These are phyloP conservation scores for Sebastes wilsoni DNA, from an alignment of 2,797 vertebrate species.

Conservation along the genomic window DNA sequence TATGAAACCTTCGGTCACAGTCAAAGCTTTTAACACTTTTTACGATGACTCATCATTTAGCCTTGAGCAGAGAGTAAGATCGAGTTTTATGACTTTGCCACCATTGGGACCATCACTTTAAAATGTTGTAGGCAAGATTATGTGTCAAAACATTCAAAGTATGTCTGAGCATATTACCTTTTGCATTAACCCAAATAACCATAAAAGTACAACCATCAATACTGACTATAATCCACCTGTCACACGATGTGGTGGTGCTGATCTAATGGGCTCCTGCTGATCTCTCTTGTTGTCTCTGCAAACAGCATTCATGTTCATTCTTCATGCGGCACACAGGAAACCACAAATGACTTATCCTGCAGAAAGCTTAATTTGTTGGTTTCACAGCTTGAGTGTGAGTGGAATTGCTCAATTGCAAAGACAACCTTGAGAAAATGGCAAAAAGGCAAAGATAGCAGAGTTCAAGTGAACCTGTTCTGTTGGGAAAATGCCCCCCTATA, in stretches of 20 bases:
- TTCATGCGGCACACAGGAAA: background rate
- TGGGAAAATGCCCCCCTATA: background rate
- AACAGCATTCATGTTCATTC: background rate
- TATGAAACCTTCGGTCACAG: constrained; percentile 10
- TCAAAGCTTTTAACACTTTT: constrained; percentile 9
- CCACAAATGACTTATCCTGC: background rate
- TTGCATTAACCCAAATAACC: constrained; percentile 32
- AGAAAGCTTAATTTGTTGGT: background rate
- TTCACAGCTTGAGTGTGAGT: background rate
- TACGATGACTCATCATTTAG: constrained; percentile 43
- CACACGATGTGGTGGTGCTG: background rate
- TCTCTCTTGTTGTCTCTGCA: constrained; percentile 1
- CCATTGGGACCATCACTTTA: constrained; percentile 23
- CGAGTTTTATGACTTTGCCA: constrained; percentile 39
- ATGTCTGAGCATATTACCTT: constrained; percentile 15
- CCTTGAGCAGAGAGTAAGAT: constrained; percentile 27
- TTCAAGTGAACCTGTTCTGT: background rate
- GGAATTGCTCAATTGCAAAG: background rate
- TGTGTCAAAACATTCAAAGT: constrained; percentile 25
- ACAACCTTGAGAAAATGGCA: background rate
- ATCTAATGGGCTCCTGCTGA: background rate
- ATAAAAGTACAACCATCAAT: constrained; percentile 15
- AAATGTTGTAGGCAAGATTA: constrained; percentile 18
- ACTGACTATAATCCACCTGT: background rate
- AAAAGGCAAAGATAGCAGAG: background rate